Evolutionary conservation across 2,113 vertebrate species (phyloP).

Genomic region (Chrysochloris asiatica): DNA sequence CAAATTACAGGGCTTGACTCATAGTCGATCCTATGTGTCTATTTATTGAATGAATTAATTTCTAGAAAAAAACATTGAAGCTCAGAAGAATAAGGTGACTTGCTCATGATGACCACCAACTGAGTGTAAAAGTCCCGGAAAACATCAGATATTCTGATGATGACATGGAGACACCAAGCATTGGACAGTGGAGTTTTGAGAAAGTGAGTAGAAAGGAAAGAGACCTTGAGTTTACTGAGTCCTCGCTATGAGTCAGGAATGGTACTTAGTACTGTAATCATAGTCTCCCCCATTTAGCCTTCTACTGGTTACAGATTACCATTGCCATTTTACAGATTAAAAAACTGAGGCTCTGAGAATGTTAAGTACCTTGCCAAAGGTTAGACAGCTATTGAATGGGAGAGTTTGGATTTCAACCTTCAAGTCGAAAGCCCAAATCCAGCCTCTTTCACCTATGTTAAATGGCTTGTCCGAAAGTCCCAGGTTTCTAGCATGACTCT

Average conservation of each 20-base stretch:
- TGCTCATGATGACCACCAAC: neutral
- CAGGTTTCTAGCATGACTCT: neutral
- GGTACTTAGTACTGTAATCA: neutral
- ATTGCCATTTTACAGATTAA: neutral
- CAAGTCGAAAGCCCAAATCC: neutral
- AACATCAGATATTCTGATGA: neutral
- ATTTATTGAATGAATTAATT: neutral
- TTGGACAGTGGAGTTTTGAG: neutral
- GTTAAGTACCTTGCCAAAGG: neutral
- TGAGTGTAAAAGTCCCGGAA: neutral
- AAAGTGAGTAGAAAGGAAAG: neutral
- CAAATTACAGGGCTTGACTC: neutral
- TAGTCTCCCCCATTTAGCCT: neutral
- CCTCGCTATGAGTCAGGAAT: rapidly evolving
- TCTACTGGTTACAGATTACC: neutral
- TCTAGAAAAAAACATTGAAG: neutral
- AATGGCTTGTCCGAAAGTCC: neutral
- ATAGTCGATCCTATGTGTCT: neutral
- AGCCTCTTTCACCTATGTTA: neutral
- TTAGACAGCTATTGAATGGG: neutral
- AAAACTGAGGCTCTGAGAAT: neutral
- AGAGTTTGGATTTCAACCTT: neutral
- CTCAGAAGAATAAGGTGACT: neutral
- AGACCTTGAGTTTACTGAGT: neutral
- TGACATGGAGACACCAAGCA: neutral